phyloP scores from a whole-genome alignment of 2,113 vertebrate species.

The Merops nubicus region DNA sequence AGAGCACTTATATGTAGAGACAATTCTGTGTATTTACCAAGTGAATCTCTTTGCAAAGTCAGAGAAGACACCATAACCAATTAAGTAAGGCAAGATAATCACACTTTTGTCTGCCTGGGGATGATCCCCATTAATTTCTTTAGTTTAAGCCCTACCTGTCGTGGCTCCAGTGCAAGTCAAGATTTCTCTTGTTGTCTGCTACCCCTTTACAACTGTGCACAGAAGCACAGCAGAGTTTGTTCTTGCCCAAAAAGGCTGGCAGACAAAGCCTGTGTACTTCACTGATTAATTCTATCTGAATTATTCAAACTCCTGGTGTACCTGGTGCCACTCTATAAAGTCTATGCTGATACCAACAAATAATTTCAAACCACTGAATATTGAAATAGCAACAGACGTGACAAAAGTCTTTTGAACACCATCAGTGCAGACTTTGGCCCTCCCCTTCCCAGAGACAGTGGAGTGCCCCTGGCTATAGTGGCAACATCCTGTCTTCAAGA shows the following conservation, averaged over 20 bases:
- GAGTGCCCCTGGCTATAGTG: rapidly evolving
- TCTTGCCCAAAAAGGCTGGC: background rate
- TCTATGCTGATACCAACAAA: background rate
- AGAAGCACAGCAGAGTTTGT: background rate
- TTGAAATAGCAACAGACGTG: background rate
- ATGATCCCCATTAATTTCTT: background rate
- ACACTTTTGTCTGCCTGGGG: background rate
- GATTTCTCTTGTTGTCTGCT: background rate
- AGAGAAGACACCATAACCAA: rapidly evolving
- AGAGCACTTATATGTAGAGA: background rate
- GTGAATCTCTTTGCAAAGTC: background rate
- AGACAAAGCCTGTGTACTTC: background rate
- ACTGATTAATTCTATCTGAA: background rate
- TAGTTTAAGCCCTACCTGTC: background rate
- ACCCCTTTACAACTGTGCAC: background rate
- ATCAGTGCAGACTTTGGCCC: background rate
- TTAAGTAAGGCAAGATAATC: background rate
- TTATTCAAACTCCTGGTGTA: background rate
- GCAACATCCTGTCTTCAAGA: background rate
- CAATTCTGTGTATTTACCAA: background rate
- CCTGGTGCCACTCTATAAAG: background rate
- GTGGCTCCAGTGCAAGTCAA: too few relatives aligned
- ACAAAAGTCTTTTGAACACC: background rate
- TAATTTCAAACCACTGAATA: background rate
- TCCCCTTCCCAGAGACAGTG: background rate